Conservation (phyloP, 2,888 invertebrate genomes). For the Eupithecia subfuscata region DNA sequence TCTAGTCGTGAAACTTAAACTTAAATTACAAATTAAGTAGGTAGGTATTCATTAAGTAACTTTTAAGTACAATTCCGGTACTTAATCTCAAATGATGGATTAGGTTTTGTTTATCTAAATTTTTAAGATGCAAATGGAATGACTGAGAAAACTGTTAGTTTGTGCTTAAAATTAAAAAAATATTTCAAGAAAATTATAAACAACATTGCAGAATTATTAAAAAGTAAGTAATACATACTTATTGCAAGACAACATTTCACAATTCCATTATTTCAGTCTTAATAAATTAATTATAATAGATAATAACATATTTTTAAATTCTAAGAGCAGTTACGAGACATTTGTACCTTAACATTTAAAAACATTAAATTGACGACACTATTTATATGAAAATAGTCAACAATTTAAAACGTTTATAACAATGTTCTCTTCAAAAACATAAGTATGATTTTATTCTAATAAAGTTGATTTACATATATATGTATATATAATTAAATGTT, state of each 20-base stretch:
- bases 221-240: slow-evolving; percentile 10
- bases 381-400: slow-evolving; percentile 31
- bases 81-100: slow-evolving; percentile 46
- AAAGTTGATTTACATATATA: background rate
- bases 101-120: slow-evolving; percentile 27
- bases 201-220: slow-evolving; percentile 33
- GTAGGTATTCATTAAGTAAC: slow-evolving; percentile 48
- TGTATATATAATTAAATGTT: background rate
- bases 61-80: slow-evolving; percentile 61
- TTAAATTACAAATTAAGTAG: slow-evolving; percentile 69
- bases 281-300: slow-evolving; percentile 63
- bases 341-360: background rate
- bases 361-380: slow-evolving; percentile 15
- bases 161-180: slow-evolving; percentile 51
- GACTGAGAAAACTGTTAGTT: slow-evolving; percentile 59
- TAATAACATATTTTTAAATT: slow-evolving; percentile 7
- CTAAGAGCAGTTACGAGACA: background rate
- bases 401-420: slow-evolving; percentile 7
- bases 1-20: slow-evolving; percentile 72
- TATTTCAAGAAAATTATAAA: slow-evolving; percentile 35
- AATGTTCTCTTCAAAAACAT: background rate
- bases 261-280: slow-evolving; percentile 73
- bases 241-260: slow-evolving; percentile 44
- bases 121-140: slow-evolving; percentile 51
- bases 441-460: background rate